Evolutionary conservation across 2,888 invertebrate genomes (phyloP), one percentile per base, ranked within the genome.

Genomic region (Agriotes lineatus): DNA sequence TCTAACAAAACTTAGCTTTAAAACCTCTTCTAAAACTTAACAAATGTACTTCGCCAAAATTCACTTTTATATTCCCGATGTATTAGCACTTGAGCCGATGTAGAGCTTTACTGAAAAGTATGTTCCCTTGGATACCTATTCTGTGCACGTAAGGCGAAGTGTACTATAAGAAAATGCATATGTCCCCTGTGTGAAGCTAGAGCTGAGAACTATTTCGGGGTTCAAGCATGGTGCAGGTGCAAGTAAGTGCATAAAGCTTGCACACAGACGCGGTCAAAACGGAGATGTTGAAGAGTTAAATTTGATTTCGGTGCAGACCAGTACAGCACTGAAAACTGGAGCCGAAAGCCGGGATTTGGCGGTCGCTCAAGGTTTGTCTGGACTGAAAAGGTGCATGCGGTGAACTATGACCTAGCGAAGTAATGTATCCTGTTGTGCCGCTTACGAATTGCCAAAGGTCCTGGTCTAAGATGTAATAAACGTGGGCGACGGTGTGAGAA

Each of bases 371-470:
- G n/a, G 30, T 30, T 63, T 54, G 22, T 63, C 42, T 63, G 56
- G 56, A 20, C 44, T 42, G 35, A 45, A 63, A 30, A 42, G 42
- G 18, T 44, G 63, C 54, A 63, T 18, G 35, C 30, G 25, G 54
- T 44, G 54, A 63, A 42, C 52, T 63, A 56, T 18, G 54, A 44
- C 56, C 54, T 54, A 14, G 22, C 63, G 7, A 30, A 63, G 63
- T 61, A 61, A 61, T 61, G 52, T 39, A 61, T 61, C 61, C 61
- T 61, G 61, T 63, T 63, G 63, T 63, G 25, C 52, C 42, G 63
- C 63, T 54, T 54, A 54, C 63, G 42, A 63, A 63, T 54, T 56
- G 54, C 63, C 63, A 18, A 39, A 63, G 63, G 63, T 39, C 63
- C 54, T 63, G 54, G 39, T 42, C 52, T 33, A 63, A 42, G 35